Base-by-base conservation (phyloP, 2,797 vertebrate species). In the Chromis chromis region DNA sequence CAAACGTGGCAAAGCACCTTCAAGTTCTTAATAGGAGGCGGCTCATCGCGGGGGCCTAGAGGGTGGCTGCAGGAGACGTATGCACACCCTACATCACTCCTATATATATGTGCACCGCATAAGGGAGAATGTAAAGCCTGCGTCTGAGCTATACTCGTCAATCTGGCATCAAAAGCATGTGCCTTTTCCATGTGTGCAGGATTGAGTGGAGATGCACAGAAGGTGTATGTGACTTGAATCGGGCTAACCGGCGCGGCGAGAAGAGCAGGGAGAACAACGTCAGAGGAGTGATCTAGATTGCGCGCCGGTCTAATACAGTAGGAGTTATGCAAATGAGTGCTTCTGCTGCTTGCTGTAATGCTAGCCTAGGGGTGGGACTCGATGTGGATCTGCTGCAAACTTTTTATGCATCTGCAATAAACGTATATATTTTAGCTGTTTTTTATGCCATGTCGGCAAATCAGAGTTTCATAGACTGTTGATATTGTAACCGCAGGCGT, bases 1-100 rank as follows among this genome's bases (percentile, higher is more conserved):
- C 84, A 86, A 92, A 87, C 52, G 81, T 78, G 65, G 78, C 6
- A 1, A 62, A 93, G 89, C 86, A 92, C 91, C 89, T 93, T 92
- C 81, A 68, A 92, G 89, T 85, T 65, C 83, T 88, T 86, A 81
- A 77, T 73, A 82, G 75, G 70, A 86, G 84, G 69, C 28, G 58
- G 84, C 77, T 91, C 84, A 86, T 89, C 80, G 39, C 83, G 70
- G 76, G 19, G 68, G 90, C 91, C 92, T 86, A 3, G 57, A 87
- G 93, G 83, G 82, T 70, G 82, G 67, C 90, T 93, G 59, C 86
- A 67, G 93, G 89, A 91, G 75, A 56, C 24, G 13, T 24, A 48
- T 76, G 48, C 60, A 61, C 33, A 52, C 50, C 49, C 68, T 63
- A 9, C 50, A 71, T 76, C 1, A 2, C 71, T 65, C 50, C 59